Percentiles rank a stretch among this genome's conserved stretches.
Conservation (phyloP, 92 coral and sea anemone species). For the Actinernus sp. region DNA sequence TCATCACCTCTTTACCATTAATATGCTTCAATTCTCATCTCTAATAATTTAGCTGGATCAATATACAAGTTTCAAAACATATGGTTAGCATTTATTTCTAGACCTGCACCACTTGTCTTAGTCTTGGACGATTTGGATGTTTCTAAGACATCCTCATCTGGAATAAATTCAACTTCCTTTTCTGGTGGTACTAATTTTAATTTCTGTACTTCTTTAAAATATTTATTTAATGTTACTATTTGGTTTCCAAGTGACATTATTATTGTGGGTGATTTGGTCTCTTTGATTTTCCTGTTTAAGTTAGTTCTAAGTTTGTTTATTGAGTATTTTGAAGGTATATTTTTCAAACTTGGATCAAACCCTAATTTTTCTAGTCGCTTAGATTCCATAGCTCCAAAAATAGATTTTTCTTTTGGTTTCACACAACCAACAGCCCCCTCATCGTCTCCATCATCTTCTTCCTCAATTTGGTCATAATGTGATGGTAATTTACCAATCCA, state of each 20-base stretch:
- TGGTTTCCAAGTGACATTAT: not conserved
- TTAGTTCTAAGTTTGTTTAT: not conserved
- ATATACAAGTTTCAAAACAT: too few species aligned
- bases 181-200: not conserved
- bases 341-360: slow-evolving; percentile 6
- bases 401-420: not conserved
- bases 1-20: too few species aligned
- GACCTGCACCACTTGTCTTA: too few species aligned
- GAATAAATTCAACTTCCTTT: not conserved
- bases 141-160: slow-evolving; percentile 13
- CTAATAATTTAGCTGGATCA: too few species aligned
- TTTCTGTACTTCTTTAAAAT: slow-evolving; percentile 2
- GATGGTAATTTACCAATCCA: slow-evolving; percentile 42
- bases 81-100: too few species aligned
- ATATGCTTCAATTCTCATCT: too few species aligned
- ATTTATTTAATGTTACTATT: slow-evolving; percentile 6
- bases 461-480: slow-evolving; percentile 23
- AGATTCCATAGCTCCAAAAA: not conserved
- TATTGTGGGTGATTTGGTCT: slow-evolving; percentile 6
- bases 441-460: slow-evolving; percentile 12
- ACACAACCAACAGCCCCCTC: slow-evolving; percentile 6
- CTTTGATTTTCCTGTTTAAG: slow-evolving; percentile 3
- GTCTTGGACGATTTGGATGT: too few species aligned
- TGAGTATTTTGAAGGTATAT: slow-evolving; percentile 6
- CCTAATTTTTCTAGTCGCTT: slow-evolving; percentile 9